Percentiles rank a stretch among this genome's conserved stretches.
phyloP scores from a whole-genome alignment of 2,888 invertebrate species.

The Acleris cristana region DNA sequence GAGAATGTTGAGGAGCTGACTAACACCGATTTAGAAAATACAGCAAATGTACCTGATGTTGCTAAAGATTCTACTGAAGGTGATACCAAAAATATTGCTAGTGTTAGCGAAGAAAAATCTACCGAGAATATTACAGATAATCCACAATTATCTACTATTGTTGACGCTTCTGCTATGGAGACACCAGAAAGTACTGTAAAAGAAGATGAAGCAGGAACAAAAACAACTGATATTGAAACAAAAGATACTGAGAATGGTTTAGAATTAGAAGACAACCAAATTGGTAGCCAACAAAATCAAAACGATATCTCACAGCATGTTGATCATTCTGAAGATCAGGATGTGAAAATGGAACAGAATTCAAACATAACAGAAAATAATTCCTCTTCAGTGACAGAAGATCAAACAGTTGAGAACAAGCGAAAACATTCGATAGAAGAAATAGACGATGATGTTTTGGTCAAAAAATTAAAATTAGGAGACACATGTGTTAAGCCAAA shows the following conservation, averaged over 20 bases:
- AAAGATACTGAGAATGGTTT: background rate
- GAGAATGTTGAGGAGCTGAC: no score
- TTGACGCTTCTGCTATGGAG: slow-evolving; percentile 41
- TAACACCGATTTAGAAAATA: background rate
- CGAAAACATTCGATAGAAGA: slow-evolving; percentile 61
- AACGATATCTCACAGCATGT: slow-evolving; percentile 43
- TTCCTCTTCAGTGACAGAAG: slow-evolving; percentile 28
- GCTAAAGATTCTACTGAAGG: background rate
- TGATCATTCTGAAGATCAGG: slow-evolving; percentile 37
- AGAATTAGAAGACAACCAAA: background rate
- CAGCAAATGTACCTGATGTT: background rate
- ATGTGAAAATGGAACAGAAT: slow-evolving; percentile 29
- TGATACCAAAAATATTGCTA: slow-evolving; percentile 11
- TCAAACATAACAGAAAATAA: slow-evolving; percentile 34
- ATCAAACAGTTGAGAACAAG: slow-evolving; percentile 54
- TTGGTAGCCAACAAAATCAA: slow-evolving; percentile 21
- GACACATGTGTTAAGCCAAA: slow-evolving; percentile 62
- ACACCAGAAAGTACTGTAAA: slow-evolving; percentile 42
- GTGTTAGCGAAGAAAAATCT: slow-evolving; percentile 25
- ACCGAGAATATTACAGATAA: slow-evolving; percentile 8
- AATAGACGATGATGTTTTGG: slow-evolving; percentile 43
- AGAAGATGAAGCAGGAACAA: slow-evolving; percentile 1
- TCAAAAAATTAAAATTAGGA: slow-evolving; percentile 64
- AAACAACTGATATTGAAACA: background rate
- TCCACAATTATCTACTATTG: slow-evolving; percentile 8